Conservation (phyloP, 2,797 vertebrate species). For the Carcharodon carcharias region DNA sequence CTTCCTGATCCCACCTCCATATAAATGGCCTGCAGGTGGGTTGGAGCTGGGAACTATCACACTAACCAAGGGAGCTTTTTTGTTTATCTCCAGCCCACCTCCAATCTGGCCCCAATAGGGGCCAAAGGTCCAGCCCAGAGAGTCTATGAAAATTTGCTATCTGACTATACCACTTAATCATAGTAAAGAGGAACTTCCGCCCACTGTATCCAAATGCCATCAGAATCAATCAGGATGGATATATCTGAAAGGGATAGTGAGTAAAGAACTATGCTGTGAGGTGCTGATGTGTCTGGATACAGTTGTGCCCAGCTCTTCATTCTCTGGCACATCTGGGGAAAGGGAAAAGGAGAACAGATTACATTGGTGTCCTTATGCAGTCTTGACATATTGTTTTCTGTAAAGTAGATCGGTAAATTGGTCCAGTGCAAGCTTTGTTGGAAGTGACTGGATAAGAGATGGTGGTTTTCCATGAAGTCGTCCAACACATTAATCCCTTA, state of each 20-base stretch:
- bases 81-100: no score
- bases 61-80: not conserved
- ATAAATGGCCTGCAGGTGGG: not conserved
- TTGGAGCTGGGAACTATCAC: not conserved
- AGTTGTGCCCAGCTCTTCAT: not conserved
- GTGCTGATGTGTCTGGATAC: not conserved
- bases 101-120: no score
- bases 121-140: not conserved
- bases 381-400: not conserved
- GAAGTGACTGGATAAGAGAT: not conserved
- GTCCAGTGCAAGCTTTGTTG: not conserved
- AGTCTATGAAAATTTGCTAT: not conserved
- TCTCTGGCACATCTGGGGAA: not conserved
- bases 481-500: not conserved
- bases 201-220: not conserved
- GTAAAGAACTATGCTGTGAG: not conserved
- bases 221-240: not conserved
- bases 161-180: not conserved
- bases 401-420: not conserved
- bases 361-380: not conserved
- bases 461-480: not conserved
- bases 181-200: not conserved
- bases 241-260: not conserved
- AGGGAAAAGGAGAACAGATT: not conserved
- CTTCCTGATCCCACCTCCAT: no score